phyloP scores from a whole-genome alignment of 2,797 vertebrate genomes.

The Pseudomugil tenellus region DNA sequence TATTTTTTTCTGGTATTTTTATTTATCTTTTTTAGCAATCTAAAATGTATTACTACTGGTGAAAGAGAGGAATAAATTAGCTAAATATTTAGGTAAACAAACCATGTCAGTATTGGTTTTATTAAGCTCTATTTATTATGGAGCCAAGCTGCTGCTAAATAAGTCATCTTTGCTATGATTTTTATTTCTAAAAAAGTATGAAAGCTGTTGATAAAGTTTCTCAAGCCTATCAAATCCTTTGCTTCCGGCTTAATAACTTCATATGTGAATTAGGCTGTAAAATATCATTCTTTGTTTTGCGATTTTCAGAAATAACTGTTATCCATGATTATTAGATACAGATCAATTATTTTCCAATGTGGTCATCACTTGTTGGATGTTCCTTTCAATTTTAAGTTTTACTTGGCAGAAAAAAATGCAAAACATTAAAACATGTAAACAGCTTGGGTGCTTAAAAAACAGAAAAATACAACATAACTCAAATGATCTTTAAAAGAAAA shows the following conservation, averaged over 20 bases:
- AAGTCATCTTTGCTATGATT: neutral
- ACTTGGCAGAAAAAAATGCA: neutral
- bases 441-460: neutral
- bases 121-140: neutral
- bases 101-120: neutral
- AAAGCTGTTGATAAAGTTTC: neutral
- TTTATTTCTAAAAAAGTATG: neutral
- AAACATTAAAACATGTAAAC: neutral
- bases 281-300: neutral
- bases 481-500: neutral
- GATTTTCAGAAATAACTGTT: neutral
- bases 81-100: neutral
- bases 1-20: constrained; percentile 1
- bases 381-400: neutral
- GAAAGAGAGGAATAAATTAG: neutral
- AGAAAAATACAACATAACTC: neutral
- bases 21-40: neutral
- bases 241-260: neutral
- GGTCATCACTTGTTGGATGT: neutral
- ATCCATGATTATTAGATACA: neutral
- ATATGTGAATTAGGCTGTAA: neutral
- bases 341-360: neutral
- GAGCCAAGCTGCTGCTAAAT: neutral
- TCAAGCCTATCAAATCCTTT: neutral
- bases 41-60: neutral